Base-by-base conservation (phyloP, 2,888 invertebrate genomes). In the Lasius fuliginosus region DNA sequence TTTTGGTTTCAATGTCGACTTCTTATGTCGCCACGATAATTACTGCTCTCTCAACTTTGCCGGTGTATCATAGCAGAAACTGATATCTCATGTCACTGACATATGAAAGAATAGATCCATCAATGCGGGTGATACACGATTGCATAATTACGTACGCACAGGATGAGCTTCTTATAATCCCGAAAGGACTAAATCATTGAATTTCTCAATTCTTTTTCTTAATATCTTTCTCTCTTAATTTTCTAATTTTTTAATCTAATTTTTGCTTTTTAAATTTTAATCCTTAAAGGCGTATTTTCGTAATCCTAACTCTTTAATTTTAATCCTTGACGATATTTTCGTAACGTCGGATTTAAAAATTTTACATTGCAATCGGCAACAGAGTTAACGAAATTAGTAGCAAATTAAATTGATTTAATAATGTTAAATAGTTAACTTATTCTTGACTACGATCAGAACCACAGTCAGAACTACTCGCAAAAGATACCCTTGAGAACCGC, bases 331-430 rank as follows among this genome's bases (percentile, higher is more conserved):
- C n/a, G 18, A 0, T 53, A 30, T 23, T n/a, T 71, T 69, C 3
- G 30, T n/a, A 27, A 18, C 1, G 15, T 53, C 9, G 4, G 11
- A 18, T 58, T 1, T 1, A 58, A 18, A 73, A 75, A 23, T 64
- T 46, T 62, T 1, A 33, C 30, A 30, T 2, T 27, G 11, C 40
- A 30, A 27, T 53, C n/a, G 42, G 3, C 6, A 33, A 62, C 15
- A 15, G 18, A 62, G 11, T 36, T 62, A 64, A 40, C 36, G 11
- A 77, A 77, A 56, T 77, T 40, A 8, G 0, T 40, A 18, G 27
- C 40, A 12, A 67, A 67, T 56, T 56, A 67, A 77, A 77, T 77
- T 40, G 67, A 40, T 75, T 18, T 12, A 67, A 67, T 77, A 33
- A 46, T 75, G 18, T 46, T 18, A 75, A 64, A 64, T 40, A 40